Evolutionary conservation across 2,797 vertebrate species (phyloP).

Genomic region (Enteromius radiatus): DNA sequence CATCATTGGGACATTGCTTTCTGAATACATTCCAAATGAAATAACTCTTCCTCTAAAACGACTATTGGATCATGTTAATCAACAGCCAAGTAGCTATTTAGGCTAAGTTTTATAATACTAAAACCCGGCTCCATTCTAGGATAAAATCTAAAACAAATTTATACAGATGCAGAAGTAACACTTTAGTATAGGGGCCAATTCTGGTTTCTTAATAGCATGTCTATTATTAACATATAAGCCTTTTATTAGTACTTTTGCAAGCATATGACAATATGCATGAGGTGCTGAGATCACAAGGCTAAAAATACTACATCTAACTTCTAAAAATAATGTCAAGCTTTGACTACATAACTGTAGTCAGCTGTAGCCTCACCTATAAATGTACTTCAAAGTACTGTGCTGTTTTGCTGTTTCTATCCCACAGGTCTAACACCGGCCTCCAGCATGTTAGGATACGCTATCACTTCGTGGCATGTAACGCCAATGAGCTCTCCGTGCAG

Average conservation of each 20-base stretch:
- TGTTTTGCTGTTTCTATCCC: slow-evolving; percentile 20
- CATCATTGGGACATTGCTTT: neutral
- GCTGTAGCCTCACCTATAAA: slow-evolving; percentile 9
- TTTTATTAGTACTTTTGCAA: neutral
- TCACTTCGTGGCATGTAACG: slow-evolving; percentile 83
- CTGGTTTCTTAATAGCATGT: neutral
- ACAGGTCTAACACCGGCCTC: slow-evolving; percentile 74
- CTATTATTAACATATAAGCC: neutral
- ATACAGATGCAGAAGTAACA: neutral
- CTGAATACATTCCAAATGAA: neutral
- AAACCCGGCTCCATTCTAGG: too few species aligned
- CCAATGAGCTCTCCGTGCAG: slow-evolving; percentile 83
- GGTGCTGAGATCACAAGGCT: neutral
- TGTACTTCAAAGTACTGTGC: neutral
- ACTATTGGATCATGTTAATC: neutral
- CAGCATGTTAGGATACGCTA: slow-evolving; percentile 83
- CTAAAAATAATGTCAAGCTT: slow-evolving; percentile 15
- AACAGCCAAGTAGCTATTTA: neutral
- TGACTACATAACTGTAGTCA: slow-evolving; percentile 9
- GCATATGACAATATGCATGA: neutral
- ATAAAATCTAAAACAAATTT: neutral
- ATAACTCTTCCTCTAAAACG: neutral
- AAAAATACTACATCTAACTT: slow-evolving; percentile 5
- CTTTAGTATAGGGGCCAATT: neutral
- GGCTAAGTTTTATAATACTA: neutral